Base-by-base conservation (phyloP, 2,113 vertebrate genomes). In the Gymnocephalus cernua region DNA sequence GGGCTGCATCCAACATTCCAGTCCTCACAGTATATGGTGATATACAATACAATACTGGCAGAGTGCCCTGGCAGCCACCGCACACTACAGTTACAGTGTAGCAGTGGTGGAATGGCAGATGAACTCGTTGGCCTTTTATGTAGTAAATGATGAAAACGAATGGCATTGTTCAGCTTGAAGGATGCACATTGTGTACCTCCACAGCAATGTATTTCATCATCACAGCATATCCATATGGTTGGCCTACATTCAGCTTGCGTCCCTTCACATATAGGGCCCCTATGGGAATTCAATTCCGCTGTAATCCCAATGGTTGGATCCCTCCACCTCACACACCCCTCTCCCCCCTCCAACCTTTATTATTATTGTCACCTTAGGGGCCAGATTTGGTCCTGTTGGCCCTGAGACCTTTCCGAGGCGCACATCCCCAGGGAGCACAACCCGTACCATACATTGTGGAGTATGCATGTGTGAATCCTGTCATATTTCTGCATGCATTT, bases 171-270 rank as follows among this genome's bases (percentile, higher is more conserved):
- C 79, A 29, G 77, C 88, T 91, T 45, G 74, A 88, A 80, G 85
- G 86, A 84, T 79, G 75, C 56, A 69, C 64, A 47, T 53, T 54
- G 63, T 79, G 53, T 66, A 73, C 70, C 76, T 79, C 63, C 14
- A 25, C 56, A 63, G 85, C 68, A 58, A 74, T 53, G 79, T 66
- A 74, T 89, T 86, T 86, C 77, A 83, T 90, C 86, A 88, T 81
- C 61, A 41, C 84, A 41, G 69, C 83, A 72, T 74, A 85, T 91
- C 89, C 91, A 85, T 89, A 92, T 86, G 88, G 84, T 81, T 77
- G 84, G 82, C 88, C 83, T 88, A 86, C 75, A 87, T 89, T 81
- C 65, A 77, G 79, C 79, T 58, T 47, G 69, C 12, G 41, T 79
- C 72, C 85, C 73, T 73, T 86, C 72, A 83, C 85, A 87, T 82